Evolutionary conservation across 2,113 vertebrate species (phyloP).

Genomic region (Hepsetus odoe): DNA sequence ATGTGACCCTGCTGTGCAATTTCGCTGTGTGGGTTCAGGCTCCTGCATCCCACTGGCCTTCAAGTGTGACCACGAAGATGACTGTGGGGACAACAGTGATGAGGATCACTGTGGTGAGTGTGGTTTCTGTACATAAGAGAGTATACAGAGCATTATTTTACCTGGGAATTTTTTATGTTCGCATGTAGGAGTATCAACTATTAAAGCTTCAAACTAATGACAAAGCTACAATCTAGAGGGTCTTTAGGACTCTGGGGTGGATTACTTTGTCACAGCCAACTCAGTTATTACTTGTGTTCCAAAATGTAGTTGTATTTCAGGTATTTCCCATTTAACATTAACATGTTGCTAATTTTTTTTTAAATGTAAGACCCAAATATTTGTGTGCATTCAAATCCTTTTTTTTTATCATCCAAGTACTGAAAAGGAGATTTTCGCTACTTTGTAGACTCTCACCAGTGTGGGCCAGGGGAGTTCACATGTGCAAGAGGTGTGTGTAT

Average conservation of each 20-base stretch:
- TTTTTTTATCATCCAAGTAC: neutral
- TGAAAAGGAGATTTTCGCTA: neutral
- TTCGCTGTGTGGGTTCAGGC: conserved; percentile 89
- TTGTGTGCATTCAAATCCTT: too few species aligned
- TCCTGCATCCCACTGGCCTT: conserved; percentile 95
- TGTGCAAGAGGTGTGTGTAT: conserved; percentile 94
- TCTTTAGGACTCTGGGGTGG: too few species aligned
- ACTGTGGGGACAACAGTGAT: conserved; percentile 97
- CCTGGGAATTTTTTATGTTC: too few species aligned
- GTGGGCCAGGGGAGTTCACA: conserved; percentile 85
- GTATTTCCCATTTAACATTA: too few species aligned
- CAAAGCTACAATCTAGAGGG: too few species aligned
- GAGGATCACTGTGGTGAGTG: conserved; percentile 90
- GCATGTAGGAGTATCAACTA: too few species aligned
- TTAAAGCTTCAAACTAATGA: too few species aligned
- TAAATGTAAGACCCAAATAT: too few species aligned
- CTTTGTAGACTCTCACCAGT: conserved; percentile 87
- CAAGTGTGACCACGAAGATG: conserved; percentile 96
- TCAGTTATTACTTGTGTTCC: too few species aligned
- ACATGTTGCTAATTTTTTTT: too few species aligned
- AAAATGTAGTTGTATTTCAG: too few species aligned
- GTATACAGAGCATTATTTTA: neutral
- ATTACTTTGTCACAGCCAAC: too few species aligned
- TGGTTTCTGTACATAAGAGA: neutral
- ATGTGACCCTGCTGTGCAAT: conserved; percentile 88